phyloP scores from a whole-genome alignment of 2,113 vertebrate species.

The Antigone vipio region DNA sequence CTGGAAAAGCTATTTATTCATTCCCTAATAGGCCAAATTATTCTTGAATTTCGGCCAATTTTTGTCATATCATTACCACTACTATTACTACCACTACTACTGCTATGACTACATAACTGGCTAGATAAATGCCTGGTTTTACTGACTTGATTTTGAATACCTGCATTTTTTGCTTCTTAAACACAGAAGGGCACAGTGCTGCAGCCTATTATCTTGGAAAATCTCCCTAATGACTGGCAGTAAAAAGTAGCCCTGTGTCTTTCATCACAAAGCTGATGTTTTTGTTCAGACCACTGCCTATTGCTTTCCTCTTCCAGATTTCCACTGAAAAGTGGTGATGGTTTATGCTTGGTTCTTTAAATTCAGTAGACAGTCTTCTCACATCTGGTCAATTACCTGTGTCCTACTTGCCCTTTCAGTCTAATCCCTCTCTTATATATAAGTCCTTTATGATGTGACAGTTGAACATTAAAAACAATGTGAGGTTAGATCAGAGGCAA shows the following conservation, averaged over 20 bases:
- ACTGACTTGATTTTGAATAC: neutral
- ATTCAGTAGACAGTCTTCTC: constrained; percentile 31
- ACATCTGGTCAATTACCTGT: constrained; percentile 54
- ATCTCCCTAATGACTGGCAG: neutral
- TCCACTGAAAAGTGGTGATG: neutral
- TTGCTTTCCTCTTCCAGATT: neutral
- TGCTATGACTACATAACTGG: neutral
- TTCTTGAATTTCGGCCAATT: neutral
- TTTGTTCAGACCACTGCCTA: neutral
- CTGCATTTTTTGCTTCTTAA: neutral
- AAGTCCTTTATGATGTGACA: constrained; percentile 52
- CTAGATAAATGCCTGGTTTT: neutral
- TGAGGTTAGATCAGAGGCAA: constrained; percentile 44
- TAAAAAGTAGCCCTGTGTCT: neutral
- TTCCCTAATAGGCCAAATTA: neutral
- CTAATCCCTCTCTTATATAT: constrained; percentile 34
- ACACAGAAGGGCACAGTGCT: neutral
- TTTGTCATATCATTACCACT: neutral
- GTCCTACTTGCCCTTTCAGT: constrained; percentile 56
- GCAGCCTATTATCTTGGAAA: neutral
- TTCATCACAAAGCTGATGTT: neutral
- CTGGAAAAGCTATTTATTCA: neutral
- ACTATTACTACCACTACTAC: neutral
- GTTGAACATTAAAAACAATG: constrained; percentile 61
- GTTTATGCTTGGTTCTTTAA: constrained; percentile 18